Percentiles rank a stretch among this genome's conserved stretches.
phyloP scores from a whole-genome alignment of 2,797 vertebrate genomes.

The Ispidina lecontei region DNA sequence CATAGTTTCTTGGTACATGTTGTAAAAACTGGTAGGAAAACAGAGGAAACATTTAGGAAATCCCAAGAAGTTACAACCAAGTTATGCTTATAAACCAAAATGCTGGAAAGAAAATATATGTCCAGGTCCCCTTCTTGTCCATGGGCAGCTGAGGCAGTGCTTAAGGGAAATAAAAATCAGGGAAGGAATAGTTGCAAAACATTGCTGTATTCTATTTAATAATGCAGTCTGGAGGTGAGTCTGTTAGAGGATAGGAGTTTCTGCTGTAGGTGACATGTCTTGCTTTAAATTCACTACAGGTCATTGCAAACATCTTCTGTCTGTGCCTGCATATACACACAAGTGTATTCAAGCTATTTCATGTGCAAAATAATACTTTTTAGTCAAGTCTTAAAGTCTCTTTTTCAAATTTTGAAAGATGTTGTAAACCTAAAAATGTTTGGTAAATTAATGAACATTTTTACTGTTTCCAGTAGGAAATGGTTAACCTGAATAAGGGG shows the following conservation, averaged over 20 bases:
- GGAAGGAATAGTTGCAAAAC: background rate
- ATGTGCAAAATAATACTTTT: background rate
- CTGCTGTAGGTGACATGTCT: background rate
- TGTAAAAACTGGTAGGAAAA: conserved; percentile 41
- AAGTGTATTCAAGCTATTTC: background rate
- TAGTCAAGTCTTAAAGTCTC: background rate
- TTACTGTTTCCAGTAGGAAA: background rate
- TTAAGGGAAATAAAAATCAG: background rate
- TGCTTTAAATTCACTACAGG: background rate
- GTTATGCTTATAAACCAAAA: conserved; percentile 36
- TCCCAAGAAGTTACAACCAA: conserved; percentile 23
- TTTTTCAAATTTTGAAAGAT: background rate
- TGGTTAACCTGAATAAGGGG: background rate
- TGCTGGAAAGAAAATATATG: background rate
- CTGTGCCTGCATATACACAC: background rate
- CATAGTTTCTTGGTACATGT: conserved; percentile 29
- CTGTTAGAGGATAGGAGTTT: background rate
- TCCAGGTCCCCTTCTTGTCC: background rate
- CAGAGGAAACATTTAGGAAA: background rate
- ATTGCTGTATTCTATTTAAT: background rate
- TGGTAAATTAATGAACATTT: background rate
- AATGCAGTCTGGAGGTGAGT: background rate
- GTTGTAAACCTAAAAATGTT: background rate
- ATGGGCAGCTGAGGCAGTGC: background rate
- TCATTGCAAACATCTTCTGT: background rate